phyloP scores from a whole-genome alignment of 2,797 vertebrate species.

The Passerculus sandwichensis region DNA sequence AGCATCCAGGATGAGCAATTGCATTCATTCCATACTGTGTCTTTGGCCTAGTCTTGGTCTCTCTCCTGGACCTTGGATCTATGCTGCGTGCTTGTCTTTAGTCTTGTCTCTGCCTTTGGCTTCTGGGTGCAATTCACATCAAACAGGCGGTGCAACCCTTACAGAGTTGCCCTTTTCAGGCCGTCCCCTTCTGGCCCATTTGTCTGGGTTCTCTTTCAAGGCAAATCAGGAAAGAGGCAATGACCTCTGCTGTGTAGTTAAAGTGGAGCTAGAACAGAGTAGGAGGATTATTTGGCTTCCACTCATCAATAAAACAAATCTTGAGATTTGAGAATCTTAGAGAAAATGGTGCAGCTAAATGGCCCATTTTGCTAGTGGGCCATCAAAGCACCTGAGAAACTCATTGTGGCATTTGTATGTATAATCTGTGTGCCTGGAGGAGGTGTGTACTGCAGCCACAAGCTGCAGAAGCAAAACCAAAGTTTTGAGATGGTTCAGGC shows the following conservation, averaged over 20 bases:
- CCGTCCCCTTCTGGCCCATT: not conserved
- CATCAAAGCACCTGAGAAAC: not conserved
- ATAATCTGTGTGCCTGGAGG: not conserved
- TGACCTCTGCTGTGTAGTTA: not conserved
- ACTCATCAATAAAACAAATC: not conserved
- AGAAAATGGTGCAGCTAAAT: not conserved
- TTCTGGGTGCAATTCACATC: not conserved
- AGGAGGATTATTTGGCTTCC: not conserved
- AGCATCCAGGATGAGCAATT: not conserved
- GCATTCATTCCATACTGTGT: not conserved
- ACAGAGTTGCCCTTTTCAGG: not conserved
- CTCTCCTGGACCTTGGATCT: not conserved
- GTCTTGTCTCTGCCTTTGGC: not conserved
- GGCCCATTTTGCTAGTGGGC: not conserved
- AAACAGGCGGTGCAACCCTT: not conserved
- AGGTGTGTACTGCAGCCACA: not conserved
- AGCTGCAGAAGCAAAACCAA: not conserved
- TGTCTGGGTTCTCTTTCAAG: not conserved
- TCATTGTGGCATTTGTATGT: not conserved
- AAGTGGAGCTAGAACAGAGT: not conserved
- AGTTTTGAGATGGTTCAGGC: not conserved
- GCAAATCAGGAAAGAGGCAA: not conserved
- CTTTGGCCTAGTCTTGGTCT: not conserved
- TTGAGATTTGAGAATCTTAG: not conserved
- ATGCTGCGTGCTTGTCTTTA: not conserved